phyloP scores from a whole-genome alignment of 2,113 vertebrate species.

The Muntiacus reevesi region DNA sequence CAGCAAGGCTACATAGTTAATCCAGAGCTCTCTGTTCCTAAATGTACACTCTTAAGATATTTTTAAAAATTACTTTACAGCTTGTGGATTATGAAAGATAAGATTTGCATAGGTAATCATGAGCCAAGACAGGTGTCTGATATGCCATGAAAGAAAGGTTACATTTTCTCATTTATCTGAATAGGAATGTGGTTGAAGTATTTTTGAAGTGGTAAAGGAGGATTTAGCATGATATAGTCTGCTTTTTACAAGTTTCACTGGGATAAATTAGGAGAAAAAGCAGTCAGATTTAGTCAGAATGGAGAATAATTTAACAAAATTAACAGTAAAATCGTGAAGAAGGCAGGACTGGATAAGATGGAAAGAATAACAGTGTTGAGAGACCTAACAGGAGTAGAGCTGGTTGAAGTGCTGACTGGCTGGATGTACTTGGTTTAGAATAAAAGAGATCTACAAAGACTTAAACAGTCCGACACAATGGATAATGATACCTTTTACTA shows the following conservation, averaged over 20 bases:
- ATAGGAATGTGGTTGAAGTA: not conserved
- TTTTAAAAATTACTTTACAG: not conserved
- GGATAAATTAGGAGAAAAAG: not conserved
- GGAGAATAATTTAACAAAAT: not conserved
- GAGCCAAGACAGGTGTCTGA: not conserved
- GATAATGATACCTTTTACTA: not conserved
- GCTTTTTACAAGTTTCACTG: not conserved
- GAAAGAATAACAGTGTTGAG: not conserved
- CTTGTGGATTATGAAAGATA: not conserved
- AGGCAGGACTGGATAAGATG: not conserved
- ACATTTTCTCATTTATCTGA: not conserved
- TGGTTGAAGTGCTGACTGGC: not conserved
- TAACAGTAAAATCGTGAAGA: not conserved
- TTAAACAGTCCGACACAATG: not conserved
- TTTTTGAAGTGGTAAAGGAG: not conserved
- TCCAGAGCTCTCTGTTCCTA: not conserved
- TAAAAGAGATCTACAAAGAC: not conserved
- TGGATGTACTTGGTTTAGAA: not conserved
- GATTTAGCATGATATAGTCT: not conserved
- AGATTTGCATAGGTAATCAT: not conserved
- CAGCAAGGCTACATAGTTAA: not conserved
- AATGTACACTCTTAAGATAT: not conserved
- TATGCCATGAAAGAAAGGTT: not conserved
- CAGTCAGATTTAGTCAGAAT: not conserved
- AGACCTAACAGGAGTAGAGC: not conserved